A percentile compares a stretch with the other conserved stretches of the same genome.
Evolutionary conservation across 1,140 invertebrate species (phyloP).

Genomic region (Drosophila subpulchrella): DNA sequence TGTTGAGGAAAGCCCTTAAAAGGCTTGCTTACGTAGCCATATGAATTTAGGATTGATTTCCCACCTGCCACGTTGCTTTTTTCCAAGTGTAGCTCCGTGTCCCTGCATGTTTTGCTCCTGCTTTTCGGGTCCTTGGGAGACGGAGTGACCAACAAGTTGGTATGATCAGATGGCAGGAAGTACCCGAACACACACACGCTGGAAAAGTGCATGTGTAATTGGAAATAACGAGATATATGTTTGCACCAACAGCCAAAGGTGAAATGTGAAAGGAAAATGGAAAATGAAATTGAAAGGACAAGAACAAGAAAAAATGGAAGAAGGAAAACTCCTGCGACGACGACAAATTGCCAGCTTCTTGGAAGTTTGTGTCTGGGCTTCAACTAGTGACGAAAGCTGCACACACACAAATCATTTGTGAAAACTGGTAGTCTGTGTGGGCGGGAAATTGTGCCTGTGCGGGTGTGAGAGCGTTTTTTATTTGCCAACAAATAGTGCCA

Average conservation of each 20-base stretch:
- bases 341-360: constrained; percentile 41
- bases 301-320: background rate
- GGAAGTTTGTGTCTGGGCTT: constrained; percentile 10
- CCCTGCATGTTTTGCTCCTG: background rate
- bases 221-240: constrained; percentile 27
- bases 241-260: constrained; percentile 35
- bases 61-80: background rate
- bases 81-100: background rate
- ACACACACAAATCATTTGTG: constrained; percentile 14
- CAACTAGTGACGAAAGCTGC: constrained; percentile 29
- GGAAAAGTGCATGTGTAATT: constrained; percentile 31
- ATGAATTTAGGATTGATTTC: background rate
- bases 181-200: background rate
- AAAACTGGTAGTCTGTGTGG: constrained; percentile 14
- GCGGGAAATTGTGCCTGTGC: background rate
- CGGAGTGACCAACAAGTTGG: constrained; percentile 50
- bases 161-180: constrained; percentile 28
- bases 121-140: background rate
- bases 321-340: background rate
- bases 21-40: too few species aligned
- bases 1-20: too few species aligned
- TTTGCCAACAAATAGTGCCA: constrained; percentile 34
- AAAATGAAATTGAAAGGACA: background rate
- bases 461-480: background rate
- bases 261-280: constrained; percentile 1